Evolutionary conservation across 2,888 invertebrate species (phyloP).

Genomic region (Erebia epiphron): DNA sequence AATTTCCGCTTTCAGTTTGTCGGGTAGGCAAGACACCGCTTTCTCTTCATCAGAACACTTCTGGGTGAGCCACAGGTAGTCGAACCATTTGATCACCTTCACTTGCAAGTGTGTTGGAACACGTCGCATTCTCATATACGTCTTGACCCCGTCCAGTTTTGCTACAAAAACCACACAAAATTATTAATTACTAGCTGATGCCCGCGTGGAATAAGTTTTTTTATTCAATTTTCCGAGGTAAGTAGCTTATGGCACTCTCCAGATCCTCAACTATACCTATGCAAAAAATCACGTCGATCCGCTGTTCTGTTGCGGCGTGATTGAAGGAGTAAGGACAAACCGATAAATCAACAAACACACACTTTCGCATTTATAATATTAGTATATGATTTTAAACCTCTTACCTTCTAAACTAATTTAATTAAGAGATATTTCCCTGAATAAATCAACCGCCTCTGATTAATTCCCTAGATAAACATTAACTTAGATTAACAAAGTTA

Average conservation of each 20-base stretch:
- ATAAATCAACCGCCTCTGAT: neutral
- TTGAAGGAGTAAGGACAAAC: too few relatives aligned
- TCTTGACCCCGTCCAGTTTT: constrained; percentile 98
- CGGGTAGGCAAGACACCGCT: constrained; percentile 97
- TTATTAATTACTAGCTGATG: too few relatives aligned
- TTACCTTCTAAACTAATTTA: neutral
- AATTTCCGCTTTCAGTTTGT: constrained; percentile 99
- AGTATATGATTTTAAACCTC: too few relatives aligned
- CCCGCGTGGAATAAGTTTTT: too few relatives aligned
- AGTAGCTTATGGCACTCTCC: too few relatives aligned
- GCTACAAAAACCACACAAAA: constrained; percentile 85
- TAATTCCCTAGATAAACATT: neutral
- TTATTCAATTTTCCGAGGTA: too few relatives aligned
- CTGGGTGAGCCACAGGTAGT: constrained; percentile 99
- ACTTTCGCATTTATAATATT: too few relatives aligned
- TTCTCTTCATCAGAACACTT: constrained; percentile 99
- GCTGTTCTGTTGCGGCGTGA: too few relatives aligned
- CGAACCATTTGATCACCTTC: constrained; percentile 99
- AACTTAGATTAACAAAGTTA: neutral
- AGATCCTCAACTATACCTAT: too few relatives aligned
- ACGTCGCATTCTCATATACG: constrained; percentile 98
- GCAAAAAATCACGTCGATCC: too few relatives aligned
- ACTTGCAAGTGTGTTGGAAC: constrained; percentile 98
- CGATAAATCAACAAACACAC: too few relatives aligned
- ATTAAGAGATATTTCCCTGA: neutral